Percentiles rank a stretch among this genome's conserved stretches.
phyloP scores from a whole-genome alignment of 2,113 vertebrate species.

The Antechinus flavipes region DNA sequence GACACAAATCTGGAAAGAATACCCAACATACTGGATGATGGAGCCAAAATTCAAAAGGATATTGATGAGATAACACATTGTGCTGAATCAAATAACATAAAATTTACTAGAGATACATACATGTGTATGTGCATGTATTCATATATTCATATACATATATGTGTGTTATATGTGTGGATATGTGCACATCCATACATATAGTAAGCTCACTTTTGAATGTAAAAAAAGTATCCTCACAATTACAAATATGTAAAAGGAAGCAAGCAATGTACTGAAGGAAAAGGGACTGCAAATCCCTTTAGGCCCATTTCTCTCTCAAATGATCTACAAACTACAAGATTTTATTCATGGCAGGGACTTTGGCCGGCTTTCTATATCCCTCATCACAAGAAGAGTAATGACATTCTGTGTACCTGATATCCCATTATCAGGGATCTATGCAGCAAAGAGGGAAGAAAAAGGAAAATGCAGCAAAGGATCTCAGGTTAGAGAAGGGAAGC shows the following conservation, averaged over 20 bases:
- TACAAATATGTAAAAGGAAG: background rate
- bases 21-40: background rate
- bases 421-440: background rate
- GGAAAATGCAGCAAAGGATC: background rate
- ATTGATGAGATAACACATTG: background rate
- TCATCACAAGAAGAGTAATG: background rate
- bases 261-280: background rate
- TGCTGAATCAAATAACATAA: background rate
- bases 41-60: background rate
- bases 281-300: background rate
- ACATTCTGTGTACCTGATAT: background rate
- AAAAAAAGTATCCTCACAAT: background rate
- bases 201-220: background rate
- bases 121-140: background rate
- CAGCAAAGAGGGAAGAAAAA: background rate
- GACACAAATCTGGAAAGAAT: background rate
- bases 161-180: background rate
- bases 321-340: background rate
- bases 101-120: background rate
- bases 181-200: background rate
- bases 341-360: background rate
- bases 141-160: background rate
- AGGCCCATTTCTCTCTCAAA: background rate
- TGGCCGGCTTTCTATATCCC: background rate
- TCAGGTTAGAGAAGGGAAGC: background rate